Evolutionary conservation across 2,113 vertebrate species (phyloP).

Genomic region (Felis chaus): DNA sequence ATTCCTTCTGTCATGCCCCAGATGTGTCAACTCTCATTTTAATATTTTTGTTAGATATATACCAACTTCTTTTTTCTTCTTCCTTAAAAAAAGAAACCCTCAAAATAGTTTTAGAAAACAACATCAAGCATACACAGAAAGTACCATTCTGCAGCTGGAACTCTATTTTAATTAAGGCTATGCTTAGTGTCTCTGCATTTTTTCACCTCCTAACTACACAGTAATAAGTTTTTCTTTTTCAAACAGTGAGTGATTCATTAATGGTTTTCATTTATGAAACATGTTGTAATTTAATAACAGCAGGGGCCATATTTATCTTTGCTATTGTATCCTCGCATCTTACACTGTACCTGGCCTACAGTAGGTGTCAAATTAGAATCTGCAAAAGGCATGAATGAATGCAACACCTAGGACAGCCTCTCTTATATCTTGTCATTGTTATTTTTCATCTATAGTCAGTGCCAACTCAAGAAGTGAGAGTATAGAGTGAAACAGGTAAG

Average conservation of each 20-base stretch:
- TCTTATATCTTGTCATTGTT: background rate
- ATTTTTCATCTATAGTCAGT: background rate
- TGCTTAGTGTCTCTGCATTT: background rate
- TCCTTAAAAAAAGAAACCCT: background rate
- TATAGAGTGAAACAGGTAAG: background rate
- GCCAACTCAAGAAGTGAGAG: background rate
- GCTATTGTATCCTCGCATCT: background rate
- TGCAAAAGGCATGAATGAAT: background rate
- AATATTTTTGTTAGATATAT: slow-evolving; percentile 27
- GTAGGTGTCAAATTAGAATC: background rate
- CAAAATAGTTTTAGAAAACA: background rate
- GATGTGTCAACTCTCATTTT: slow-evolving; percentile 30
- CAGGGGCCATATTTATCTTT: background rate
- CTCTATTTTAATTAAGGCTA: background rate
- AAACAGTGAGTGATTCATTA: background rate
- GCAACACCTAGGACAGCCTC: background rate
- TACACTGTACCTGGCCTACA: background rate
- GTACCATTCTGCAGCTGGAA: background rate
- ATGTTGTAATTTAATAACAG: background rate
- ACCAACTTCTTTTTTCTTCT: background rate
- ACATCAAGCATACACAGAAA: background rate
- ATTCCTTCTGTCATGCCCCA: slow-evolving; percentile 42
- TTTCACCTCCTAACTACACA: background rate
- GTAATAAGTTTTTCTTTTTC: background rate
- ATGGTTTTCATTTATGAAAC: slow-evolving; percentile 33